A percentile compares a stretch with the other conserved stretches of the same genome.
phyloP scores from a whole-genome alignment of 1,140 invertebrate species.

The Caerostris darwini region DNA sequence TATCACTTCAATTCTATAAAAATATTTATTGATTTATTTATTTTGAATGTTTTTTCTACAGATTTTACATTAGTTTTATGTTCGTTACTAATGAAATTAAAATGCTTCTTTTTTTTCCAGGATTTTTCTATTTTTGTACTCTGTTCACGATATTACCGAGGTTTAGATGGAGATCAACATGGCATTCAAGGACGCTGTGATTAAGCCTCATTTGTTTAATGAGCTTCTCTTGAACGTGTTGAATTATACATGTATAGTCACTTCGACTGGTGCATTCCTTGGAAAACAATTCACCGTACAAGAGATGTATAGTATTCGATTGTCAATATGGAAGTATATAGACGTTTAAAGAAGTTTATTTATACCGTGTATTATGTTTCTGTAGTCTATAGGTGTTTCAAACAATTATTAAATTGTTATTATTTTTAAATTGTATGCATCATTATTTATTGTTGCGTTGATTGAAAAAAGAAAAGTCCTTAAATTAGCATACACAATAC shows the following conservation, averaged over 20 bases:
- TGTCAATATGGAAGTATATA: slow-evolving; percentile 26
- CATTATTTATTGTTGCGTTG: too few relatives aligned
- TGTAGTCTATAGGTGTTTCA: slow-evolving; percentile 66
- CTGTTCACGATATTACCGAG: slow-evolving; percentile 27
- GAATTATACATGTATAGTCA: not conserved
- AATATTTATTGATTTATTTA: too few relatives aligned
- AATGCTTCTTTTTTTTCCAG: not conserved
- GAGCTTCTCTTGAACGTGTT: slow-evolving; percentile 45
- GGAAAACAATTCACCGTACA: not conserved
- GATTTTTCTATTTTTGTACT: slow-evolving; percentile 64
- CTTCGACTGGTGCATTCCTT: slow-evolving; percentile 36
- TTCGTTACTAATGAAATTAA: too few relatives aligned
- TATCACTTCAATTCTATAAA: too few relatives aligned
- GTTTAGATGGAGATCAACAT: slow-evolving; percentile 22
- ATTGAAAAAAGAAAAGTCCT: too few relatives aligned
- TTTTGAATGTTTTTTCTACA: too few relatives aligned
- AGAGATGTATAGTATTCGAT: not conserved
- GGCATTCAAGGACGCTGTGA: slow-evolving; percentile 41
- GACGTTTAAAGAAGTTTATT: slow-evolving; percentile 45
- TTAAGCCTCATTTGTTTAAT: slow-evolving; percentile 49
- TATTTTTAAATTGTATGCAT: not conserved
- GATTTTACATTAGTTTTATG: too few relatives aligned
- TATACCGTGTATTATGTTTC: slow-evolving; percentile 62
- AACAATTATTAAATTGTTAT: slow-evolving; percentile 66
- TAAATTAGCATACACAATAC: too few relatives aligned